Evolutionary conservation across 2,113 vertebrate species (phyloP).

Genomic region (Hemichromis elongatus): DNA sequence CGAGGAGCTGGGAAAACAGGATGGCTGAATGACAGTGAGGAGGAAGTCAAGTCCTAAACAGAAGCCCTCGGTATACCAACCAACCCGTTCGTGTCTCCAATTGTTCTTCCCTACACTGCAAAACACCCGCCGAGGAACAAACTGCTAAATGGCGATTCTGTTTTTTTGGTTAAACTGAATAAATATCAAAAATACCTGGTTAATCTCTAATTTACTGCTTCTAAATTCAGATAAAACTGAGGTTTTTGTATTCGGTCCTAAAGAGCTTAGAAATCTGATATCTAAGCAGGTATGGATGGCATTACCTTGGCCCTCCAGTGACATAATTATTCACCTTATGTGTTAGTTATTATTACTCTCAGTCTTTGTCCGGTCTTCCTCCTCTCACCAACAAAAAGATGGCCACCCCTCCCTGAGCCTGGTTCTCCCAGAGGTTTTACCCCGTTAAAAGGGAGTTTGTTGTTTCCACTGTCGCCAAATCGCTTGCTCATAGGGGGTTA

Average conservation of each 20-base stretch:
- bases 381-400: neutral
- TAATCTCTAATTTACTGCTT: rapidly evolving
- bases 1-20: neutral
- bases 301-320: neutral
- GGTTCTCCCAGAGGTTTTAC: neutral
- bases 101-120: neutral
- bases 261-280: neutral
- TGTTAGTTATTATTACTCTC: no score
- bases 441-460: neutral
- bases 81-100: neutral
- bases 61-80: neutral
- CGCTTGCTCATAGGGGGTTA: rapidly evolving
- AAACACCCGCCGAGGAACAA: neutral
- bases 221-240: neutral
- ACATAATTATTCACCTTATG: neutral
- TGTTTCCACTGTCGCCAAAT: neutral
- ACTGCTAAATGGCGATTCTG: neutral
- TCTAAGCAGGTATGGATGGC: rapidly evolving
- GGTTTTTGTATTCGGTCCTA: neutral
- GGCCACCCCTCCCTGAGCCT: neutral
- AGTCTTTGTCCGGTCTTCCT: neutral
- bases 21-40: neutral
- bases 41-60: neutral
- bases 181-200: neutral
- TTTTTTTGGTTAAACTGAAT: neutral